Percentiles rank a stretch among this genome's conserved stretches.
phyloP scores from a whole-genome alignment of 2,113 vertebrate genomes.

The Chauna torquata region DNA sequence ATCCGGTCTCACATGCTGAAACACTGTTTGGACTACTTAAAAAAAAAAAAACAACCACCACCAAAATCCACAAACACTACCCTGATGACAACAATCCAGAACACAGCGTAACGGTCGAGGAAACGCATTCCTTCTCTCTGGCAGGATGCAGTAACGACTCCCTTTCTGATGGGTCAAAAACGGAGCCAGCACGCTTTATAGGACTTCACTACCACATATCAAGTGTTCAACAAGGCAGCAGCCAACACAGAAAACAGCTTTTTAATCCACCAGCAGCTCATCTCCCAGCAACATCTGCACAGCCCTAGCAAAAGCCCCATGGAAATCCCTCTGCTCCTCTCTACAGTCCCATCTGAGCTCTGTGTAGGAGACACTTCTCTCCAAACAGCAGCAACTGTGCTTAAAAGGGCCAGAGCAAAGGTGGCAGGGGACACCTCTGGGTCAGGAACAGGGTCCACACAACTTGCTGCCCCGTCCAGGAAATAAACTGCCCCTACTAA shows the following conservation, averaged over 20 bases:
- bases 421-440: neutral
- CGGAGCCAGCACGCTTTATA: neutral
- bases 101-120: neutral
- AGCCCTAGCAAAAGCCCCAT: neutral
- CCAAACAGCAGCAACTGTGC: neutral
- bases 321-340: neutral
- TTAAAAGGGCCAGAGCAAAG: neutral
- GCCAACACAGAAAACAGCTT: neutral
- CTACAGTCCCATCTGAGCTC: neutral
- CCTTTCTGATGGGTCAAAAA: constrained; percentile 18
- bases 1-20: constrained; percentile 26
- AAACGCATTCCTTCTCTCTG: neutral
- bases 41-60: neutral
- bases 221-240: neutral
- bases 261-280: neutral
- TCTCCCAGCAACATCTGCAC: neutral
- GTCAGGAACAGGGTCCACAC: neutral
- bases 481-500: neutral
- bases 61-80: neutral
- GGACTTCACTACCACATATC: neutral
- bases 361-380: neutral
- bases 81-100: neutral
- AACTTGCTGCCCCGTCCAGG: neutral
- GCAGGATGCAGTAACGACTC: neutral
- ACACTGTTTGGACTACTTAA: neutral